These are phyloP conservation scores for Pituophis catenifer DNA, from an alignment of 2,113 vertebrate genomes.

Conservation along the genomic window DNA sequence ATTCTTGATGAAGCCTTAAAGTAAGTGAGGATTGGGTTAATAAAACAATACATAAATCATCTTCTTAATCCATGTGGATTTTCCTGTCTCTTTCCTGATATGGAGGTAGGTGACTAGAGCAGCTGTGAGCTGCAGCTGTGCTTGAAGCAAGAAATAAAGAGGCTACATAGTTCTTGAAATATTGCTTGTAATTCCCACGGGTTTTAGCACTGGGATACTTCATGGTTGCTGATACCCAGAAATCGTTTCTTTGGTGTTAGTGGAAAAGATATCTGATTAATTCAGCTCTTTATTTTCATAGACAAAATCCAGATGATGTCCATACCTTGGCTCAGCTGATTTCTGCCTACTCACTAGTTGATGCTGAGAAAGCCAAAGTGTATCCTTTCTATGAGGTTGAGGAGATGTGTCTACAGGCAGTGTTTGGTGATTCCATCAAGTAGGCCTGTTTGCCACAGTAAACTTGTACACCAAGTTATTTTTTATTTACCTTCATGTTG, in stretches of 20 bases:
- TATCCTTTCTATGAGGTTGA: constrained; percentile 78
- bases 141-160: neutral
- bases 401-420: neutral
- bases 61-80: neutral
- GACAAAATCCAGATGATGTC: constrained; percentile 91
- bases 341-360: constrained; percentile 94
- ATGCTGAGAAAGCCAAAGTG: constrained; percentile 94
- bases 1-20: neutral
- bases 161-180: neutral
- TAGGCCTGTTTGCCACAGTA: neutral
- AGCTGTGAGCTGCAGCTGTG: neutral
- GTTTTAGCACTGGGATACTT: neutral
- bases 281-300: constrained; percentile 49
- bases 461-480: neutral
- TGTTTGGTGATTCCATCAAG: neutral
- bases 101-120: neutral
- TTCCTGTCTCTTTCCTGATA: neutral
- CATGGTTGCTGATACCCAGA: neutral
- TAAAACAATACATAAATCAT: neutral
- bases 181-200: neutral
- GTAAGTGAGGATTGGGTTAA: neutral
- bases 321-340: constrained; percentile 96
- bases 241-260: neutral
- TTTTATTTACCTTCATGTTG: neutral
- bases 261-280: neutral